phyloP scores from a whole-genome alignment of 2,797 vertebrate genomes.

The Channallabes apus region DNA sequence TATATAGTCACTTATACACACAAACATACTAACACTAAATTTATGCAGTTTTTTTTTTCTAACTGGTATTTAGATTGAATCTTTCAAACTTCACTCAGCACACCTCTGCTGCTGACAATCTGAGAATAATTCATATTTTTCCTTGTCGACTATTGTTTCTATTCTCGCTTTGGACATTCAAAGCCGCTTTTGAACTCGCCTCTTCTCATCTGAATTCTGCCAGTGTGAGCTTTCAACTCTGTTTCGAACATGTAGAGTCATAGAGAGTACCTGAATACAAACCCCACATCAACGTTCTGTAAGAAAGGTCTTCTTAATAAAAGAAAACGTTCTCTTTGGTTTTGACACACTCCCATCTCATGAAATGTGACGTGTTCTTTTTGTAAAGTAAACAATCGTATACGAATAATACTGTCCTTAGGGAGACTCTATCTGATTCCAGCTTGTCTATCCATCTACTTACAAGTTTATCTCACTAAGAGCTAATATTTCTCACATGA shows the following conservation, averaged over 20 bases:
- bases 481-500: neutral
- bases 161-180: neutral
- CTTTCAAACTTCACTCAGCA: neutral
- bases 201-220: neutral
- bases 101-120: neutral
- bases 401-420: neutral
- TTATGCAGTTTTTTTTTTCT: neutral
- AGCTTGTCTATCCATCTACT: neutral
- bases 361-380: neutral
- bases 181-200: constrained; percentile 20
- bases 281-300: neutral
- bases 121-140: constrained; percentile 26
- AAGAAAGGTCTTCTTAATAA: neutral
- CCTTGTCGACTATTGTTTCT: constrained; percentile 4
- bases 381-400: neutral
- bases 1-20: too few relatives aligned
- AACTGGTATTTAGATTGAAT: constrained; percentile 19
- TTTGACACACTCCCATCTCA: neutral
- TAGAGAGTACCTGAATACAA: constrained; percentile 30
- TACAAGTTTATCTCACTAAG: neutral
- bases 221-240: neutral
- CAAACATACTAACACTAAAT: too few relatives aligned
- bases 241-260: constrained; percentile 3
- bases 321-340: constrained; percentile 1
- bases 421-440: neutral